Base-by-base conservation (phyloP, 2,888 invertebrate genomes). In the Auanema sp. region DNA sequence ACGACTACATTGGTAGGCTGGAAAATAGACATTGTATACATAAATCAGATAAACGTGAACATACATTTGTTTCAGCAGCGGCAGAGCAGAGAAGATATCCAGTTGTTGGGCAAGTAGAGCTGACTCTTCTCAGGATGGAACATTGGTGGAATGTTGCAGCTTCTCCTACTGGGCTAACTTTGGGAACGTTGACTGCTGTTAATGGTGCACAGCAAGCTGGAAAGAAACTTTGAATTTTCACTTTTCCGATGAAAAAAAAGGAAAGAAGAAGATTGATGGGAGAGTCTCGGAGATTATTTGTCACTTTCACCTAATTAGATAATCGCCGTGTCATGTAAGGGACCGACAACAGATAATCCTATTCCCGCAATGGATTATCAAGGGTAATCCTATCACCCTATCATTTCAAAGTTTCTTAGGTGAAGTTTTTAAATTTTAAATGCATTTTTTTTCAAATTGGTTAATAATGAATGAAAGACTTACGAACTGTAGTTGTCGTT, bases 31-130 rank as follows among this genome's bases (percentile, higher is more conserved):
- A n/a, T 51, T n/a, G 23, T 21, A 11, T 14, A n/a, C 2, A 21
- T 25, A 23, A 23, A 18, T n/a, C 12, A 33, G 33, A 33, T 3
- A 6, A 51, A 21, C 2, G 40, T 18, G 16, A 55, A 21, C 55
- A 23, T n/a, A 61, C 61, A 33, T 62, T 62, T 10, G 62, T 62
- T 12, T 62, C 62, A 2, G 62, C 52, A 50, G 62, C 62, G 12
- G 62, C 56, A 16, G 41, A 24, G 18, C 62, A 62, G 42, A 62
- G 50, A 21, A 62, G 57, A 49, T 62, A 62, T 21, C 62, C 62
- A 33, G 42, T 23, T 1, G 56, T 56, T 11, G 62, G 62, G n/a
- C 62, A 62, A 16, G 50, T 41, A 42, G 62, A 62, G 16, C 56
- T 57, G 10, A 62, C 23, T 25, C 62, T 23, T 47, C 62, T 44